These are phyloP conservation scores for Bergia puertoricense DNA, from an alignment of 92 coral and sea anemone genomes.

Conservation along the genomic window DNA sequence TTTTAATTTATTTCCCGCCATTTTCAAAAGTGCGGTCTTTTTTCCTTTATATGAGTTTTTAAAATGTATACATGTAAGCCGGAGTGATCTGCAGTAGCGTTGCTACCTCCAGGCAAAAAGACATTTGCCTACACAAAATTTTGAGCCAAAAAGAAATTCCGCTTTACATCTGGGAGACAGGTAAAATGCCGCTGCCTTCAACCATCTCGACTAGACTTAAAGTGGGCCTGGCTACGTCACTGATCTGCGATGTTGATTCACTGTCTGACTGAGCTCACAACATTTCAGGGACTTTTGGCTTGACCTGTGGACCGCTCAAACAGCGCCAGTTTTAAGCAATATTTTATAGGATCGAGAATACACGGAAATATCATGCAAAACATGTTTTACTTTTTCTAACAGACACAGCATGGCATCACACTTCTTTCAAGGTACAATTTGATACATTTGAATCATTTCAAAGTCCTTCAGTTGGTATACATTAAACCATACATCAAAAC, in stretches of 20 bases:
- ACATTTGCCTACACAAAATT: too few species aligned
- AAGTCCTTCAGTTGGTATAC: conserved; percentile 10
- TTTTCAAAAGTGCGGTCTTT: background rate
- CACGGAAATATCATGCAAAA: background rate
- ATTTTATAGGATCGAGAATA: background rate
- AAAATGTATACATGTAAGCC: background rate
- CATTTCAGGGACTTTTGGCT: background rate
- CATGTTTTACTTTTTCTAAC: background rate
- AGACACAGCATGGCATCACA: conserved; percentile 8
- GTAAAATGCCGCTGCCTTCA: too few species aligned
- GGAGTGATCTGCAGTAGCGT: too few species aligned
- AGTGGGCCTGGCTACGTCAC: too few species aligned
- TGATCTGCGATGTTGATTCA: background rate
- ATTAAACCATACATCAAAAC: conserved; percentile 17
- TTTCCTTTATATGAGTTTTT: background rate
- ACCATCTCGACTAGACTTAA: too few species aligned
- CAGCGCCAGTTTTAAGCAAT: conserved; percentile 12
- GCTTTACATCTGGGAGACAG: too few species aligned
- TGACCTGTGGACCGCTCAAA: background rate
- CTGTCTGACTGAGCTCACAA: background rate
- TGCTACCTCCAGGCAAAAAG: too few species aligned
- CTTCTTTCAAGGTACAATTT: conserved; percentile 16
- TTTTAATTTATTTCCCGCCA: conserved; percentile 9
- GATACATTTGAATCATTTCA: conserved; percentile 28
- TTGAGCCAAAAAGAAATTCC: too few species aligned